A percentile compares a stretch with the other conserved stretches of the same genome.
These are phyloP conservation scores for Harpagifer antarcticus DNA, from an alignment of 2,797 vertebrate species.

Conservation along the genomic window DNA sequence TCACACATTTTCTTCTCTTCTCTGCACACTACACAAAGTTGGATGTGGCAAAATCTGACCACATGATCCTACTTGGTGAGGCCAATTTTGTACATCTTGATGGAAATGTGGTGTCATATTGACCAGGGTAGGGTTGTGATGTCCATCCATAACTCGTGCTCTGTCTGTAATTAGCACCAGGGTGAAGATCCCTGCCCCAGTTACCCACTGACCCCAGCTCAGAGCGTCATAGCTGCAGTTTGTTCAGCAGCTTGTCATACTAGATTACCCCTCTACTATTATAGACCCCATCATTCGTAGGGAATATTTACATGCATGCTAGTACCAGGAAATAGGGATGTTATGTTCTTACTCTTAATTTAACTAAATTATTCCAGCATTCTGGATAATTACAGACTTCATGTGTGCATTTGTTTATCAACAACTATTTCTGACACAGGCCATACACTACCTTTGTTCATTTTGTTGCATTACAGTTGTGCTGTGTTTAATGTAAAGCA, in stretches of 20 bases:
- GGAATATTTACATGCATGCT: conserved; percentile 10
- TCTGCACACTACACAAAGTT: background rate
- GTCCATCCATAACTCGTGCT: conserved; percentile 5
- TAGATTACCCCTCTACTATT: background rate
- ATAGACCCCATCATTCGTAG: background rate
- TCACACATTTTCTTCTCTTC: background rate
- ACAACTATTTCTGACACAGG: too few species aligned
- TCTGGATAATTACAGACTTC: background rate
- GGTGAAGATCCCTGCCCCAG: conserved; percentile 9
- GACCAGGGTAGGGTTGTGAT: conserved; percentile 2
- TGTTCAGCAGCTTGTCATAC: conserved; percentile 17
- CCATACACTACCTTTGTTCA: background rate
- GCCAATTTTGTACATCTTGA: conserved; percentile 1
- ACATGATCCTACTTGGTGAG: background rate
- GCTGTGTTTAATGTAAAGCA: background rate
- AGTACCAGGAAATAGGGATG: background rate
- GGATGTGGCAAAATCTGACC: background rate
- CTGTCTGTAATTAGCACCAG: conserved; percentile 21
- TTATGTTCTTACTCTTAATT: background rate
- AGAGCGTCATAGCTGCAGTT: conserved; percentile 4
- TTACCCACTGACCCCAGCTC: conserved; percentile 37
- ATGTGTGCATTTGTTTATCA: conserved; percentile 1
- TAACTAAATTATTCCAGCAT: background rate
- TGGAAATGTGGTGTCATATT: conserved; percentile 20
- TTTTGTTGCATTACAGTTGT: background rate